phyloP scores from a whole-genome alignment of 2,888 invertebrate genomes.

The Odontomyia ornata region DNA sequence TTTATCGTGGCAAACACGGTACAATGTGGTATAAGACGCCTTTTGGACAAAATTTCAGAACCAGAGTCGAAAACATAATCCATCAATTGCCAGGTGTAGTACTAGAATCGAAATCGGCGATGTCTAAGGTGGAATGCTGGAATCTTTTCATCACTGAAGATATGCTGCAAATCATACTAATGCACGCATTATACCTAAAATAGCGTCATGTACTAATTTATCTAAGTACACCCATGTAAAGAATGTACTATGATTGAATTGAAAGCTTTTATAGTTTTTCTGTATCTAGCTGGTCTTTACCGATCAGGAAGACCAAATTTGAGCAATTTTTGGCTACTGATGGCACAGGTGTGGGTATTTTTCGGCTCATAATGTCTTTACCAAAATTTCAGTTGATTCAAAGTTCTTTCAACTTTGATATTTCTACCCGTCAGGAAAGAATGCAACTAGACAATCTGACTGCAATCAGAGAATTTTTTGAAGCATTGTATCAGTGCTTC shows the following conservation, averaged over 20 bases:
- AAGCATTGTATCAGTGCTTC: no score
- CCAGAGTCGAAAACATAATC: no score
- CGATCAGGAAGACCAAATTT: not conserved
- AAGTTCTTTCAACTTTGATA: not conserved
- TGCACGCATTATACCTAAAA: not conserved
- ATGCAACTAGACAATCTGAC: no score
- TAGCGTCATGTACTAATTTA: not conserved
- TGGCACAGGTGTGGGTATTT: no score
- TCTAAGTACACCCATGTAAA: not conserved
- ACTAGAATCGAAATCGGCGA: no score
- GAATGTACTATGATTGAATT: not conserved
- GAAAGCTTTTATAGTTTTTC: not conserved
- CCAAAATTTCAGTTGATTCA: not conserved
- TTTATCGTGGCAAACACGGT: no score
- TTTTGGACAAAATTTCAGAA: no score
- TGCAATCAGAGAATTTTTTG: no score
- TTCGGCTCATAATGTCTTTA: constrained; percentile 28
- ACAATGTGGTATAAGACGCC: no score
- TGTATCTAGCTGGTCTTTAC: constrained; percentile 3
- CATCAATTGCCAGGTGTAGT: no score
- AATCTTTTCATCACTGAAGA: not conserved
- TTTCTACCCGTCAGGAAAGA: not conserved
- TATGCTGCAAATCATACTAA: not conserved
- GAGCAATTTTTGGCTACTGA: not conserved
- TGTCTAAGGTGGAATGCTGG: not conserved